Evolutionary conservation across 2,113 vertebrate species (phyloP), one percentile per base, ranked within the genome.

Genomic region (Coturnix japonica): DNA sequence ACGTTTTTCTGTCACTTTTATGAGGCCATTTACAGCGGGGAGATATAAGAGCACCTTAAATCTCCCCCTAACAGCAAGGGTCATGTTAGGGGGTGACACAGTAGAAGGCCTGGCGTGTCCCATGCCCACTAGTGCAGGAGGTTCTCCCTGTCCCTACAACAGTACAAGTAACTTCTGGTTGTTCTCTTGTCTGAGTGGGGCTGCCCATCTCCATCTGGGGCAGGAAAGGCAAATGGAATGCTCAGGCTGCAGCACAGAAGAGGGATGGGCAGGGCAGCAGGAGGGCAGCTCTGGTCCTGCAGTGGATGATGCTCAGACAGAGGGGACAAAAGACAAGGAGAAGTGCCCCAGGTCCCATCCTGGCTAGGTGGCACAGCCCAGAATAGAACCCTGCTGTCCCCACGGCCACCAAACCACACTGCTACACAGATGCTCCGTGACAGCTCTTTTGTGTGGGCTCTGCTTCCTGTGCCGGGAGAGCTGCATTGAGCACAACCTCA

Each of bases 1-100:
- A 97, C 96, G 87, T 98, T 97, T 97, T 97, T 97, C 97, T 98
- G 98, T 98, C 98, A 98, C 95, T 98, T 98, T 99, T 98, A 98
- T 96, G 98, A 98, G 98, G 97, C 97, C 97, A 98, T 98, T 99
- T 98, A 98, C 96, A 94, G 94, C 96, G 87, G 90, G 81, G 96
- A 98, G 97, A 97, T 98, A 98, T 97, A 97, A 97, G 96, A 97
- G 96, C 61, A 91, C 96, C 97, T 98, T 97, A 97, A 96, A 96
- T 97, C 97, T 97, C 92, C 95, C 85, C 95, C 90, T 85, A 75
- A 70, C 83, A 72, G 89, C 81, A 91, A 90, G 93, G 95, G 95
- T 93, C 89, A 60, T 2, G 33, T 85, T 87, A 85, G 44, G 80
- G 79, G 77, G 59, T 81, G 46, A 76, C 81, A 73, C 76, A n/a